These are phyloP conservation scores for Taphrorychus bicolor DNA, from an alignment of 2,888 invertebrate genomes.

Conservation along the genomic window DNA sequence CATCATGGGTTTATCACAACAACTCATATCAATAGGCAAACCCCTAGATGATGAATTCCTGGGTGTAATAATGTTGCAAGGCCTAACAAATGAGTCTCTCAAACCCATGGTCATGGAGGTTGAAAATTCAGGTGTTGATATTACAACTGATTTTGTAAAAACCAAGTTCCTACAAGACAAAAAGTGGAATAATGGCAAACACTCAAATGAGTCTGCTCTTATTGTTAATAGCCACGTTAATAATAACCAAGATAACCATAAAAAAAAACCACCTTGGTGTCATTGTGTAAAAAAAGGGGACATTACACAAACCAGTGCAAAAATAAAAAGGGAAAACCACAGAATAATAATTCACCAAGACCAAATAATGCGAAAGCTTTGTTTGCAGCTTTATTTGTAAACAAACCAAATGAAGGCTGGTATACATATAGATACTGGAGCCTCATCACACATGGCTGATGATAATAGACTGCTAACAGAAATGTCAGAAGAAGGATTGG, in stretches of 20 bases:
- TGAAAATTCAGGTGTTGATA: conserved; percentile 35
- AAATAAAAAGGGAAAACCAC: not conserved
- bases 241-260: too few species aligned
- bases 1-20: conserved; percentile 40
- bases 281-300: conserved; percentile 23
- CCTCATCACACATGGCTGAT: conserved; percentile 39
- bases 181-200: conserved; percentile 29
- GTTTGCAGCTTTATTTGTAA: conserved; percentile 24
- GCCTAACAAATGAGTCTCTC: conserved; percentile 35
- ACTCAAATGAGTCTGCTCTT: conserved; percentile 20
- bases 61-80: conserved; percentile 42
- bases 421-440: conserved; percentile 36
- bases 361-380: not conserved
- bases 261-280: too few species aligned
- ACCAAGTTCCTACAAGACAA: conserved; percentile 38
- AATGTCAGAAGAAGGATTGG: conserved; percentile 15
- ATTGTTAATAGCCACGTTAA: too few species aligned
- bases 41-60: conserved; percentile 42
- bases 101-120: conserved; percentile 28
- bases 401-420: conserved; percentile 11
- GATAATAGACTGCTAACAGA: conserved; percentile 18
- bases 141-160: conserved; percentile 39
- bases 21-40: conserved; percentile 24
- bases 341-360: not conserved
- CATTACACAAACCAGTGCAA: conserved; percentile 30